Percentiles rank a stretch among this genome's conserved stretches.
Evolutionary conservation across 1,140 invertebrate genomes (phyloP).

Genomic region (Meloidogyne exigua): DNA sequence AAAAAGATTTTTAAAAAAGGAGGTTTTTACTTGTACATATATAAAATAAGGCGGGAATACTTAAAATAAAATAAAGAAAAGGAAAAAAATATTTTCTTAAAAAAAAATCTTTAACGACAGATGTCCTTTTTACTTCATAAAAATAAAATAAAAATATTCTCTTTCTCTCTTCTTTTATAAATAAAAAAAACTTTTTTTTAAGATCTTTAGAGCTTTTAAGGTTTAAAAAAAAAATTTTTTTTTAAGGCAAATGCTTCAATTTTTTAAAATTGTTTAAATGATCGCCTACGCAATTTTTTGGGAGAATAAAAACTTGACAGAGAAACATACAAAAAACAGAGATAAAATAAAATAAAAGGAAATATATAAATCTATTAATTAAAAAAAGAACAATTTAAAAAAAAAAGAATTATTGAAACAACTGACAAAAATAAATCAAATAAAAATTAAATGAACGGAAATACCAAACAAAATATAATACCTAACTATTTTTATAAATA

Average conservation of each 20-base stretch:
- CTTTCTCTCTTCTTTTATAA: no score
- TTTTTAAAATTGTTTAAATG: neutral
- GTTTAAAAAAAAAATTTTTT: neutral
- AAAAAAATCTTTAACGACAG: neutral
- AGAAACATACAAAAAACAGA: no score
- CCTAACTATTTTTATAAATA: no score
- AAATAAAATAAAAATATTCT: no score
- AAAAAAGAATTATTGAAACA: no score
- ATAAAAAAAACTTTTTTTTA: neutral
- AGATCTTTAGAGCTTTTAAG: neutral
- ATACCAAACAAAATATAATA: no score
- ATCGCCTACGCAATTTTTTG: constrained; percentile 1
- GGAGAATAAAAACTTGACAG: neutral
- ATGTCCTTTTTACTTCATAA: neutral
- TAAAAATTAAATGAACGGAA: no score
- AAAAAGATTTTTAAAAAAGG: no score
- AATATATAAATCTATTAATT: neutral
- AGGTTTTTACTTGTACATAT: no score
- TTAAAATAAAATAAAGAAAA: neutral
- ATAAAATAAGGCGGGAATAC: no score
- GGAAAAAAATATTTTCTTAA: neutral
- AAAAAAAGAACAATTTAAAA: no score
- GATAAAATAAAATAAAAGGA: neutral
- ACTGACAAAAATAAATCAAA: no score
- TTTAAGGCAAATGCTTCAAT: neutral